phyloP scores from a whole-genome alignment of 2,888 invertebrate genomes.

The Chromoteleia sp. region DNA sequence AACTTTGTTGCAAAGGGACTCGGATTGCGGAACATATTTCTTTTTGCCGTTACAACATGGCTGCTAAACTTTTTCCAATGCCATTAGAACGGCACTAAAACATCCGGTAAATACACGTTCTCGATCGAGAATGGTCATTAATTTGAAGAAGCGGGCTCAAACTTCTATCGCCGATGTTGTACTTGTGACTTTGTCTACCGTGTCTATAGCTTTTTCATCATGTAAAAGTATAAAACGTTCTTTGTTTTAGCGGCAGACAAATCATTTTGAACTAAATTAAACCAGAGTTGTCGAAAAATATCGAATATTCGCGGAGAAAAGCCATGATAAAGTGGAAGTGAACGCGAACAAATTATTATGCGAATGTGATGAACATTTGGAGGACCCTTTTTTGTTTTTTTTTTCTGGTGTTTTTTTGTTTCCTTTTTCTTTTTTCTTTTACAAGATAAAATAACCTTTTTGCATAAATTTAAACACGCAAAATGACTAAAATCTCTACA shows the following conservation, averaged over 20 bases:
- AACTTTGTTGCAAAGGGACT: constrained; percentile 56
- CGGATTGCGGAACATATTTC: constrained; percentile 59
- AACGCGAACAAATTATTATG: constrained; percentile 16
- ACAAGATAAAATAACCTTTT: no score
- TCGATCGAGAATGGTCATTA: constrained; percentile 72
- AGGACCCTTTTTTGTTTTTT: not conserved
- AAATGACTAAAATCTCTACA: no score
- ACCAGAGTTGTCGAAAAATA: constrained; percentile 28
- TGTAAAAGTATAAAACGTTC: constrained; percentile 4
- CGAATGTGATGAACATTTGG: constrained; percentile 3
- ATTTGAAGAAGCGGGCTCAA: constrained; percentile 65
- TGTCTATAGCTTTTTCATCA: constrained; percentile 19
- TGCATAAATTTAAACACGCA: no score
- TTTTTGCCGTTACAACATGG: constrained; percentile 54
- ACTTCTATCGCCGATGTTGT: constrained; percentile 44
- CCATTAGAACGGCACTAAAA: constrained; percentile 70
- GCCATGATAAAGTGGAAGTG: constrained; percentile 8
- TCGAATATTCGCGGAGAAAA: constrained; percentile 10
- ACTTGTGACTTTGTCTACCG: constrained; percentile 48
- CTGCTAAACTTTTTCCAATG: constrained; percentile 74
- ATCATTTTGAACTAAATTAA: constrained; percentile 27
- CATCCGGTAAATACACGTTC: constrained; percentile 73
- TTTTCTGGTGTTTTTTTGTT: not conserved
- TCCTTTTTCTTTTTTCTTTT: no score
- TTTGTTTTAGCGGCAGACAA: constrained; percentile 25